A percentile compares a stretch with the other conserved stretches of the same genome.
Evolutionary conservation across 2,888 invertebrate species (phyloP).

Genomic region (Oscheius sp.): DNA sequence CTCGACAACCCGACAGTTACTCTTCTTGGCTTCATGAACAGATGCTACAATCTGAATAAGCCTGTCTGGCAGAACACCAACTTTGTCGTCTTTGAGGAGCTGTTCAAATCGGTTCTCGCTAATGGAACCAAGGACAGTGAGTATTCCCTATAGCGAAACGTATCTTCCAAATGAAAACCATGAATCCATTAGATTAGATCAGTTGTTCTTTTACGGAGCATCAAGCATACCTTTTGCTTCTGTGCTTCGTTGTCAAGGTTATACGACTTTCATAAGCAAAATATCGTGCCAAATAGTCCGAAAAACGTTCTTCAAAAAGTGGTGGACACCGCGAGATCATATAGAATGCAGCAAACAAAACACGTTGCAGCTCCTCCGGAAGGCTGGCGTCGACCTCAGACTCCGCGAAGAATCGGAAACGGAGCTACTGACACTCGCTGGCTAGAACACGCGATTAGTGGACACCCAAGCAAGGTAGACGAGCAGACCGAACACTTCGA

Average conservation of each 20-base stretch:
- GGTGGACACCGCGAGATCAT: too few species aligned
- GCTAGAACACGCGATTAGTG: slow-evolving; percentile 63
- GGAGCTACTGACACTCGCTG: slow-evolving; percentile 63
- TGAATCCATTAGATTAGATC: too few species aligned
- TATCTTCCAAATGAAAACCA: too few species aligned
- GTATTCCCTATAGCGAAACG: background rate
- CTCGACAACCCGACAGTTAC: slow-evolving; percentile 92
- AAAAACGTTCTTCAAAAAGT: too few species aligned
- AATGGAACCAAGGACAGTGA: slow-evolving; percentile 7
- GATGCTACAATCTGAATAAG: slow-evolving; percentile 82
- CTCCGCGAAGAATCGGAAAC: slow-evolving; percentile 62
- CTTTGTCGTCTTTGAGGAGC: slow-evolving; percentile 87
- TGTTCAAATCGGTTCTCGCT: slow-evolving; percentile 77
- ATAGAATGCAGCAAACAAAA: slow-evolving; percentile 15
- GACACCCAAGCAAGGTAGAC: slow-evolving; percentile 58
- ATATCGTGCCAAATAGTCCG: too few species aligned
- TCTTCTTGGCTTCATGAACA: slow-evolving; percentile 85
- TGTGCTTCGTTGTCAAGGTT: too few species aligned
- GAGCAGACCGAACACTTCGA: background rate
- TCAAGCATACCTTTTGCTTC: too few species aligned
- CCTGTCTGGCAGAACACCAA: slow-evolving; percentile 88
- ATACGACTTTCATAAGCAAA: too few species aligned
- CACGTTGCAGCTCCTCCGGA: slow-evolving; percentile 57
- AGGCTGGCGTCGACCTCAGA: slow-evolving; percentile 68
- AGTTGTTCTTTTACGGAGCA: too few species aligned